These are phyloP conservation scores for Pseudopodoces humilis DNA, from an alignment of 2,113 vertebrate species.

Conservation along the genomic window DNA sequence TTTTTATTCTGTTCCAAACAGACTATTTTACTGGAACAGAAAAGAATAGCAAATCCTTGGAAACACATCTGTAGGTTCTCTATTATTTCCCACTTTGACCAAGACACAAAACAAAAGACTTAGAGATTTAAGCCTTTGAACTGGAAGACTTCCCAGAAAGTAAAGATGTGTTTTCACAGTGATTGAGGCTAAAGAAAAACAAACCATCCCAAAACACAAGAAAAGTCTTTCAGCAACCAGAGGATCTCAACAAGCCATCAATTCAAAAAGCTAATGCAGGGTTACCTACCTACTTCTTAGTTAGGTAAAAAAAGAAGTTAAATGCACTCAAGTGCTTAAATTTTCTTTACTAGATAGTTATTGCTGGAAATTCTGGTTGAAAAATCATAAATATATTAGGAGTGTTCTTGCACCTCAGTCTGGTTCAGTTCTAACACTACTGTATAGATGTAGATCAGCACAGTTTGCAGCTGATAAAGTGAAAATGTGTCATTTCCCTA, in stretches of 20 bases:
- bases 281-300: not conserved
- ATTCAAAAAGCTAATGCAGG: not conserved
- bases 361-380: not conserved
- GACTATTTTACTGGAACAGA: not conserved
- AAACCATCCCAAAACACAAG: not conserved
- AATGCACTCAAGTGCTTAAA: not conserved
- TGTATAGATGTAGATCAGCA: no score
- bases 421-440: not conserved
- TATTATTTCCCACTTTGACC: not conserved
- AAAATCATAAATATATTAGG: not conserved
- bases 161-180: not conserved
- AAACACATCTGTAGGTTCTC: not conserved
- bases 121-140: not conserved
- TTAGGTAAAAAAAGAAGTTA: not conserved
- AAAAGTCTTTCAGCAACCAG: not conserved
- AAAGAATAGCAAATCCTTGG: not conserved
- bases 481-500: not conserved
- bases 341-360: not conserved
- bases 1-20: not conserved
- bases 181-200: not conserved
- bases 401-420: not conserved
- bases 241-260: not conserved
- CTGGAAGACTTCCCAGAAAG: not conserved
- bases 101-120: not conserved
- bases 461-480: not conserved